These are phyloP conservation scores for Baryphthengus martii DNA, from an alignment of 2,113 vertebrate genomes.

Conservation along the genomic window DNA sequence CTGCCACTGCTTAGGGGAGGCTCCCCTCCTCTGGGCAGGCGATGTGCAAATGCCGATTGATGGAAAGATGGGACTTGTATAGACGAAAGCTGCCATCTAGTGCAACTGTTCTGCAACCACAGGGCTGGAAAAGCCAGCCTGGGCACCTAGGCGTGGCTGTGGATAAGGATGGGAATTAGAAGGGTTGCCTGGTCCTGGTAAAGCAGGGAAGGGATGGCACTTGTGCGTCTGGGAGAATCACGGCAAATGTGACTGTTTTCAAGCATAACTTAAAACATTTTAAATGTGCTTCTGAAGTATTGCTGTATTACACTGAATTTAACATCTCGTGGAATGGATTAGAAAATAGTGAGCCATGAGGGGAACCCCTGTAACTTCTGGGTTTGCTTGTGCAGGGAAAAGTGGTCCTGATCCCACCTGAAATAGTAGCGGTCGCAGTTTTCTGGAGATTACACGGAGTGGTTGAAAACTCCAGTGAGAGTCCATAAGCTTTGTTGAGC, in stretches of 20 bases:
- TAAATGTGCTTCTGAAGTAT: not conserved
- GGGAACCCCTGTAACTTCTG: not conserved
- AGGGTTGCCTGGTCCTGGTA: rapidly evolving
- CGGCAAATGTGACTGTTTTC: not conserved
- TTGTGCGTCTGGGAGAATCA: rapidly evolving
- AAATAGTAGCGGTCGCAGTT: not conserved
- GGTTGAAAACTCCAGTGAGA: not conserved
- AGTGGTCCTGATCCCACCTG: rapidly evolving
- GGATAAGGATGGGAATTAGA: rapidly evolving
- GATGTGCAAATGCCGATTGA: rapidly evolving
- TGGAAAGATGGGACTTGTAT: not conserved
- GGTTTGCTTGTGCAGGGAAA: not conserved
- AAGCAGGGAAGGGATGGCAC: not conserved
- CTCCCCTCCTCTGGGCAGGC: rapidly evolving
- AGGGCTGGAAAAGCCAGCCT: no score
- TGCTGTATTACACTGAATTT: not conserved
- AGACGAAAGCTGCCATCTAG: slow-evolving; percentile 30
- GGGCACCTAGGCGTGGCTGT: rapidly evolving
- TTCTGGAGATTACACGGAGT: not conserved
- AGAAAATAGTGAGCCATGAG: not conserved
- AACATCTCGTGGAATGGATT: not conserved
- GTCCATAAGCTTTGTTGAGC: not conserved
- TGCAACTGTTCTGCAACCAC: not conserved
- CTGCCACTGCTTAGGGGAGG: rapidly evolving
- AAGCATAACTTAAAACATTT: not conserved